phyloP scores from a whole-genome alignment of 2,113 vertebrate species.

The Silurus glanis region DNA sequence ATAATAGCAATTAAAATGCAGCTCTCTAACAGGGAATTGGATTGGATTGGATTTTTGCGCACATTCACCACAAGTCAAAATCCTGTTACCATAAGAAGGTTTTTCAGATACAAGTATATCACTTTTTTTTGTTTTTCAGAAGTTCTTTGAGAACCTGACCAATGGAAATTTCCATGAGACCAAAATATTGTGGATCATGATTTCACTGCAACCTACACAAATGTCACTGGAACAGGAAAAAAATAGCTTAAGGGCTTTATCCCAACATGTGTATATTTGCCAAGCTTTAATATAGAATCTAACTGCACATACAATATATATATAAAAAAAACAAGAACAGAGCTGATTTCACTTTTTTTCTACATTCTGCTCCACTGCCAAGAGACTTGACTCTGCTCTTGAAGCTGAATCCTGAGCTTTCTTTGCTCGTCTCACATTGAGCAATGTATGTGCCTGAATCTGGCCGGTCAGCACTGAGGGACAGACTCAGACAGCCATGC shows the following conservation, averaged over 20 bases:
- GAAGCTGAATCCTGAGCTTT: slow-evolving; percentile 1
- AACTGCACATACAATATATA: neutral
- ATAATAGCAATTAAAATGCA: neutral
- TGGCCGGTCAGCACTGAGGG: slow-evolving; percentile 1
- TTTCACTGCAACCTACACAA: slow-evolving; percentile 13
- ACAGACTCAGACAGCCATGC: neutral
- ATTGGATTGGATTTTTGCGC: slow-evolving; percentile 11
- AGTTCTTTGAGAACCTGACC: slow-evolving; percentile 30
- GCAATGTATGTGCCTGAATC: slow-evolving; percentile 22
- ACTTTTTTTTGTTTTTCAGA: slow-evolving; percentile 4
- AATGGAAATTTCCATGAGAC: slow-evolving; percentile 49
- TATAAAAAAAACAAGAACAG: neutral
- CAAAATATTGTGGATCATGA: slow-evolving; percentile 27
- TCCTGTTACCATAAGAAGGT: slow-evolving; percentile 21
- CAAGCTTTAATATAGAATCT: neutral
- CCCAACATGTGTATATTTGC: neutral
- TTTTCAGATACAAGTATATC: slow-evolving; percentile 7
- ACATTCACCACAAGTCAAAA: slow-evolving; percentile 9
- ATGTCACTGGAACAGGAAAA: neutral
- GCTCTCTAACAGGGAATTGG: neutral
- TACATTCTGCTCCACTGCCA: slow-evolving; percentile 30
- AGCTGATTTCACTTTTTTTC: neutral
- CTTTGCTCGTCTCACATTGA: slow-evolving; percentile 11
- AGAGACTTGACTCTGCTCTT: slow-evolving; percentile 26
- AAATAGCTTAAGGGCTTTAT: neutral